Base-by-base conservation (phyloP, 92 coral and sea anemone genomes). In the Phenganax subtilis region DNA sequence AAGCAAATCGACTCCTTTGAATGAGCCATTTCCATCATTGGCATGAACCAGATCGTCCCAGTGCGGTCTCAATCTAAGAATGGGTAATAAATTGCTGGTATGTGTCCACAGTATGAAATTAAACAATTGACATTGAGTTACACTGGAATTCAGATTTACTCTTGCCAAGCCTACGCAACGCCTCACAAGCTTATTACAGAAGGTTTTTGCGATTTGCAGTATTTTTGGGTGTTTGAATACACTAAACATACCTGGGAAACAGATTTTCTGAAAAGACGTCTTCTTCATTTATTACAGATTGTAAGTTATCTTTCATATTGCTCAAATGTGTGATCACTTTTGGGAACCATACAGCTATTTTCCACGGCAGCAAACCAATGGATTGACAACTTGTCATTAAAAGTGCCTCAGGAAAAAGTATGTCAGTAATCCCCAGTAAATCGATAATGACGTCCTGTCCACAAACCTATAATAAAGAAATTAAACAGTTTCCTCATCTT, bases 391-490 rank as follows among this genome's bases (percentile, higher is more conserved):
- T 56, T 28, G 67, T 76, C 81, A 76, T 76, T 64, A 76, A 57
- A 16, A 37, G 64, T 53, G 52, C 67, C 67, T 0, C 67, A 16
- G 62, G 62, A 76, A 64, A 76, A 64, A 54, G 65, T 30, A 76
- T 76, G 81, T 76, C 81, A 44, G 47, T 76, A 64, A 76, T 76
- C 44, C 81, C 71, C n/a, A 30, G 52, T 53, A 76, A 64, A 76
- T 55, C 30, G 3, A 76, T 76, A 56, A 60, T 57, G 51, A 76
- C 54, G 52, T 76, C 81, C 67, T 37, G 47, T 70, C 75, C 75
- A 37, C 47, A 0, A 37, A 37, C 47, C 47, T 37, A 37, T 37
- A 37, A 37, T 37, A 37, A 37, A 37, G 47, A 37, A 37, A 37
- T 37, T 37, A 37, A 1, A 37, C 5, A 37, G 47, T 37, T 37